phyloP scores from a whole-genome alignment of 2,113 vertebrate genomes.

The Scalopus aquaticus region DNA sequence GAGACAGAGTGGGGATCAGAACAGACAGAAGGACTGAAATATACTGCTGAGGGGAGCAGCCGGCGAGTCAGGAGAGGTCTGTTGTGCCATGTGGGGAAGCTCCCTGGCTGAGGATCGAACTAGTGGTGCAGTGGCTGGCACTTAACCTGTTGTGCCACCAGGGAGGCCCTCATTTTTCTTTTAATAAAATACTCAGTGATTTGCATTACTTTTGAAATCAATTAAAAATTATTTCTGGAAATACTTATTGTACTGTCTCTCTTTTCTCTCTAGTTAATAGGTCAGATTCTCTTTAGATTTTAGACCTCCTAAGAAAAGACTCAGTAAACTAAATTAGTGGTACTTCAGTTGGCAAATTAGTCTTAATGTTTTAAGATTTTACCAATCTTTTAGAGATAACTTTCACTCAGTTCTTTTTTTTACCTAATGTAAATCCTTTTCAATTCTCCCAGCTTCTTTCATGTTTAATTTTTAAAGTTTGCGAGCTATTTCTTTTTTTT shows the following conservation, averaged over 20 bases:
- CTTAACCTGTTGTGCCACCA: no score
- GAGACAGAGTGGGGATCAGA: no score
- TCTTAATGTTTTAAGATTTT: slow-evolving; percentile 39
- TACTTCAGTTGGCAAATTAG: slow-evolving; percentile 33
- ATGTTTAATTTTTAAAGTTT: neutral
- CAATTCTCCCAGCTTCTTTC: neutral
- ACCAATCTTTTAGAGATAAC: slow-evolving; percentile 14
- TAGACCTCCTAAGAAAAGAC: neutral
- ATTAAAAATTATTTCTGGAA: slow-evolving; percentile 34
- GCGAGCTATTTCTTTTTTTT: neutral
- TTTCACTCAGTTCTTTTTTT: slow-evolving; percentile 24
- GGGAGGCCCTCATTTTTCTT: slow-evolving; percentile 13
- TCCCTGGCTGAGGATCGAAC: no score
- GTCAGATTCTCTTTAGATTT: slow-evolving; percentile 25
- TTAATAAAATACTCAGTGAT: slow-evolving; percentile 17
- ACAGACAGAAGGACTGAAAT: no score
- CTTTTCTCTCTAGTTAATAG: no score
- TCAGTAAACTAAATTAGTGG: slow-evolving; percentile 3
- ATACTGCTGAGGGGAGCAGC: no score
- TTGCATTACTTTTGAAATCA: slow-evolving; percentile 10
- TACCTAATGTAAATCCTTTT: neutral
- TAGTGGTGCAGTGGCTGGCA: no score
- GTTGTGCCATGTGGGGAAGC: no score
- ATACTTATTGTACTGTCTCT: neutral
- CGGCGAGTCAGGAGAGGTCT: no score